Evolutionary conservation across 2,888 invertebrate species (phyloP), one percentile per base, ranked within the genome.

Genomic region (Gerosis bhagava): DNA sequence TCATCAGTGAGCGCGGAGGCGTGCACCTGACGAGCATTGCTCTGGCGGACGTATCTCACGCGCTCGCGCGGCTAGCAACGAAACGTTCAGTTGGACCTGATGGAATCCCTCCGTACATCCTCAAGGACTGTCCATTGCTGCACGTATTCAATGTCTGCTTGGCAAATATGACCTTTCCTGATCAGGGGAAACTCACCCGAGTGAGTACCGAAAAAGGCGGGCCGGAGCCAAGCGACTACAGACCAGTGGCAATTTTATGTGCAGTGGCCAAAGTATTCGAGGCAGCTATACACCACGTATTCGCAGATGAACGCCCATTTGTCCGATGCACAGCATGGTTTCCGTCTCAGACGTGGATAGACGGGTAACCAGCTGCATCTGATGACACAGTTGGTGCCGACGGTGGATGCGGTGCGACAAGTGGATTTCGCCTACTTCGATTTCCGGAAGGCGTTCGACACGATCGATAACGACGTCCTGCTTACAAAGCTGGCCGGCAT

Each of bases 1-100:
- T 10, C 31, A 4, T 21, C 22, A 16, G 8, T 5, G 5, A 17
- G 11, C 10, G 41, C 22, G 11, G 22, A 8, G 10, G 15, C 22
- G 41, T 41, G 10, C 16, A 41, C 12, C 15, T 40, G 6, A 7
- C 36, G 12, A 16, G 13, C 5, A 11, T 39, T 7, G 8, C 16
- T 0, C 11, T 5, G 16, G 28, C 19, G 3, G 39, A 41, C 3
- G 41, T 41, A 2, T 2, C 12, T 16, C 36, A 25, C n/a, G 36
- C 36, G 15, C 36, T 45, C 8, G 7, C 29, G 2, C 32, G 39
- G 32, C 31, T 53, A 4, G 39, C 44, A 15, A 22, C 49, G 3
- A 51, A 51, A 22, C 40, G 13, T 15, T 54, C 54, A 3, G 49
- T 48, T 10, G 49, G 54, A 2, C 54, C 54, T n/a, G 54, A 54